These are phyloP conservation scores for Stenurella melanura DNA, from an alignment of 2,888 invertebrate genomes.

Conservation along the genomic window DNA sequence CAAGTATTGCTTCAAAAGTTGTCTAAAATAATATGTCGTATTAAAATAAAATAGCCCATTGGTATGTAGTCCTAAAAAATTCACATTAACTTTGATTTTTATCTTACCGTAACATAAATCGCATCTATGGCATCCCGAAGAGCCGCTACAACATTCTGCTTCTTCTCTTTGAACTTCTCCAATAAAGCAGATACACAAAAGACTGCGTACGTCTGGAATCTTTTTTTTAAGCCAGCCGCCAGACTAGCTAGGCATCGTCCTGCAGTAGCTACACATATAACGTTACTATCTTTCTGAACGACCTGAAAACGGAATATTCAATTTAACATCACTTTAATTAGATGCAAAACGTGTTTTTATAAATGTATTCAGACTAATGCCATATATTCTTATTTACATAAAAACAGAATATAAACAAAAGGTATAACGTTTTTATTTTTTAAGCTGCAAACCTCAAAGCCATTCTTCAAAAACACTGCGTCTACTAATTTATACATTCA, in stretches of 20 bases:
- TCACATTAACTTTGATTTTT: slow-evolving; percentile 28
- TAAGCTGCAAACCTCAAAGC: no score
- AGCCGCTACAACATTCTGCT: slow-evolving; percentile 89
- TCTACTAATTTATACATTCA: no score
- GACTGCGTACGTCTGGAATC: slow-evolving; percentile 89
- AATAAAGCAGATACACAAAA: slow-evolving; percentile 86
- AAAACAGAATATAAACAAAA: no score
- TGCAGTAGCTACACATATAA: slow-evolving; percentile 91
- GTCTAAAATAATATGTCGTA: slow-evolving; percentile 76
- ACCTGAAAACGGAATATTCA: slow-evolving; percentile 76
- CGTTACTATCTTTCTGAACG: slow-evolving; percentile 95
- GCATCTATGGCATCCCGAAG: slow-evolving; percentile 94
- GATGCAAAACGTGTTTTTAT: no score
- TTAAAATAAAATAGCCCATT: background rate
- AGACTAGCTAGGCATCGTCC: slow-evolving; percentile 88
- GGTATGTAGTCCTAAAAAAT: background rate
- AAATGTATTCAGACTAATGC: no score
- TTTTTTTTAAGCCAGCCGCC: slow-evolving; percentile 90
- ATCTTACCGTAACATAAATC: slow-evolving; percentile 84
- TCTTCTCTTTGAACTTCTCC: slow-evolving; percentile 99
- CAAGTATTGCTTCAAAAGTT: slow-evolving; percentile 87
- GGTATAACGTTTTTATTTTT: no score
- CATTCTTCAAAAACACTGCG: no score
- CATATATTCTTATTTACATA: no score
- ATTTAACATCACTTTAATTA: background rate